Conservation (phyloP, 2,113 vertebrate genomes). For the Bufo bufo region DNA sequence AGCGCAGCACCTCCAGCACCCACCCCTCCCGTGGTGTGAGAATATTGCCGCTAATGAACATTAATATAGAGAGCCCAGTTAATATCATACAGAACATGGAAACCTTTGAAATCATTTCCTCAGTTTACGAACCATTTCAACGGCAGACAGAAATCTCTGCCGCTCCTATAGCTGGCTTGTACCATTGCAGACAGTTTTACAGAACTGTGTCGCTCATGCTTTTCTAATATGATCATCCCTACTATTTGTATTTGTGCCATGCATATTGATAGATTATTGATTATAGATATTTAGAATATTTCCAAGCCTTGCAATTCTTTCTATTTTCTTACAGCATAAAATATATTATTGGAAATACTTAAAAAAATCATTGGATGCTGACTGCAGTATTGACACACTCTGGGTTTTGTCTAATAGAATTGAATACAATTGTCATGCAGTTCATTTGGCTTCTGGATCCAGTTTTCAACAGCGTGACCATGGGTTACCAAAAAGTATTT, state of each 20-base stretch:
- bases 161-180: not conserved
- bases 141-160: conserved; percentile 10
- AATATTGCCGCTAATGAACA: conserved; percentile 69
- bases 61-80: conserved; percentile 64
- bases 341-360: no score
- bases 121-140: conserved; percentile 17
- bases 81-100: conserved; percentile 68
- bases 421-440: no score
- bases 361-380: no score
- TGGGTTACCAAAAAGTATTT: no score
- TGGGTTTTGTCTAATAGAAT: no score
- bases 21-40: conserved; percentile 76
- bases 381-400: no score
- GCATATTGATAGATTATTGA: not conserved
- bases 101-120: conserved; percentile 34
- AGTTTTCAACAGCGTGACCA: no score
- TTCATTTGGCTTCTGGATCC: no score
- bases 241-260: not conserved
- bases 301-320: no score
- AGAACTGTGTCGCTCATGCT: not conserved
- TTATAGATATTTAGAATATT: not conserved
- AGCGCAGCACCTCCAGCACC: conserved; percentile 74
- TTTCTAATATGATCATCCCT: not conserved
- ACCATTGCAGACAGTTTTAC: not conserved
- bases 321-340: no score